These are phyloP conservation scores for Sakesphorus luctuosus DNA, from an alignment of 2,113 vertebrate species.

Conservation along the genomic window DNA sequence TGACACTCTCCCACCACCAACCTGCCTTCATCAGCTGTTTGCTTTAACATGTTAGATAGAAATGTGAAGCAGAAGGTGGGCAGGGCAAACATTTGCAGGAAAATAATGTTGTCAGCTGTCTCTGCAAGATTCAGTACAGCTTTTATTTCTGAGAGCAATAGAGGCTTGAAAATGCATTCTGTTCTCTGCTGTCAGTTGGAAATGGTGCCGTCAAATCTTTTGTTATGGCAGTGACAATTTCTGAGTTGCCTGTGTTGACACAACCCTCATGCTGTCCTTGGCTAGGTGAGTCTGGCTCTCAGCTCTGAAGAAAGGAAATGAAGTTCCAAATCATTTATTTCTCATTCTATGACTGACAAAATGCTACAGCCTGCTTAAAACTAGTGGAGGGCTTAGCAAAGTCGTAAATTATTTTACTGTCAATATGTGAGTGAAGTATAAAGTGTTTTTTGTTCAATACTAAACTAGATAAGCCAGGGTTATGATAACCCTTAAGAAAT, in stretches of 20 bases:
- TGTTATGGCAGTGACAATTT: conserved; percentile 4
- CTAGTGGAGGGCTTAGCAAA: neutral
- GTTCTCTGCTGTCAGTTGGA: conserved; percentile 40
- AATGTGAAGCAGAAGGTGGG: conserved; percentile 59
- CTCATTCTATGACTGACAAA: neutral
- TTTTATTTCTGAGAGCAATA: neutral
- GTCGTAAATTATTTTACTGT: neutral
- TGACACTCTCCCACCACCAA: neutral
- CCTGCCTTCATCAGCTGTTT: conserved; percentile 13
- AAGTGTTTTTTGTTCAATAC: neutral
- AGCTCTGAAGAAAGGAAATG: neutral
- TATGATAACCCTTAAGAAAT: neutral
- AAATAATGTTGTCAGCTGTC: conserved; percentile 35
- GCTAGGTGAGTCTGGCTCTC: conserved; percentile 36
- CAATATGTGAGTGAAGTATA: neutral
- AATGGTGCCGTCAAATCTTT: neutral
- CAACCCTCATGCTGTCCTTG: conserved; percentile 23
- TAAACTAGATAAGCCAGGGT: neutral
- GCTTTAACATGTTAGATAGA: neutral
- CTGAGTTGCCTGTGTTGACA: conserved; percentile 13
- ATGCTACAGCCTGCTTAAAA: neutral
- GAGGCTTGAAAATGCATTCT: conserved; percentile 36
- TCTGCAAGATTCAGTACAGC: neutral
- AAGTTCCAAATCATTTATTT: conserved; percentile 38
- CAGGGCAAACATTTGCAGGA: conserved; percentile 39